These are phyloP conservation scores for Hydractinia symbiolongicarpus DNA, from an alignment of 30 jellyfish, hydroid and myxozoan species.

Conservation along the genomic window DNA sequence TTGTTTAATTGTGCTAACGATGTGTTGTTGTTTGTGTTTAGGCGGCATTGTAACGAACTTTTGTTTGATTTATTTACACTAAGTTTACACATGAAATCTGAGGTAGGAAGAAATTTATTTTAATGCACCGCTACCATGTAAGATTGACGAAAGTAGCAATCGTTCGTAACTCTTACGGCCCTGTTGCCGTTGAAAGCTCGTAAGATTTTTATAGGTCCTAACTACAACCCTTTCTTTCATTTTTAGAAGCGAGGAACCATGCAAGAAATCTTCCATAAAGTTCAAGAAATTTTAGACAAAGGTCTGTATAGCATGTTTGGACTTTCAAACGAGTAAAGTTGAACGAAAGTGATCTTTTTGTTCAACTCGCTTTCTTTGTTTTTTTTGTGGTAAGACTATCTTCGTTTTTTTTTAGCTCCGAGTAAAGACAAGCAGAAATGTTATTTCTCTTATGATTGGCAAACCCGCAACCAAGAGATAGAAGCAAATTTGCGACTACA, in stretches of 20 bases:
- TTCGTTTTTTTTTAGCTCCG: slow-evolving; percentile 1
- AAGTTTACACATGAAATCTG: slow-evolving; percentile 18
- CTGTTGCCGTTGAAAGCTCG: too few species aligned
- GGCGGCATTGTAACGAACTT: slow-evolving; percentile 12
- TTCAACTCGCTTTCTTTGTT: not conserved
- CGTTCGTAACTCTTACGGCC: too few species aligned
- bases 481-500: not conserved
- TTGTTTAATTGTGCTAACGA: too few species aligned
- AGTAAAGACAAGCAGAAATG: slow-evolving; percentile 14
- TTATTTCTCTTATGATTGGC: slow-evolving; percentile 24
- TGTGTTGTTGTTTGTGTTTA: not conserved
- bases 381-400: not conserved
- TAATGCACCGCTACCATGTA: not conserved
- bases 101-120: not conserved
- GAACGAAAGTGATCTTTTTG: not conserved
- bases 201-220: not conserved
- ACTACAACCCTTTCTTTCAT: not conserved
- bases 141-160: too few species aligned
- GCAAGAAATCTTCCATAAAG: not conserved
- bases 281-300: not conserved
- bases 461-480: not conserved
- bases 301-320: not conserved
- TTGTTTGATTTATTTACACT: not conserved
- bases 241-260: not conserved
- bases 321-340: too few species aligned